Base-by-base conservation (phyloP, 2,113 vertebrate species). In the Zapus hudsonius region DNA sequence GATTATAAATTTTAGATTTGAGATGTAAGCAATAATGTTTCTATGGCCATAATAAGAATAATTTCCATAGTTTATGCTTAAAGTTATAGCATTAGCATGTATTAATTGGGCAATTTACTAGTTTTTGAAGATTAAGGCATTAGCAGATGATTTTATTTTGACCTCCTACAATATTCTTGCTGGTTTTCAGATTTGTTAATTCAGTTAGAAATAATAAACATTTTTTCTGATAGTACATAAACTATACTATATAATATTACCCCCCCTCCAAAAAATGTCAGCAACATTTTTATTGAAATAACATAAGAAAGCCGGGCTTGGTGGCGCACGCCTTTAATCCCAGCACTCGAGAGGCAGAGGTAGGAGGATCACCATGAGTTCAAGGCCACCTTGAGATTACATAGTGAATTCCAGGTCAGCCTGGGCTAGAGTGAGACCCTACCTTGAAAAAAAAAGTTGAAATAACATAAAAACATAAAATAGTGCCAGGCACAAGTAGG, bases 141-240 rank as follows among this genome's bases (percentile, higher is more conserved):
- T 90, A 89, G 36, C n/a, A 89, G 44, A 52, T 93, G n/a, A 9
- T 91, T 95, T 94, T 76, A 93, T 86, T 94, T 92, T 92, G 13
- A 82, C 42, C 66, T 93, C 82, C n/a, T n/a, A 75, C 23, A 80
- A 38, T 70, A 76, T n/a, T 20, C 9, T n/a, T 87, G 20, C 79
- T 38, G 1, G 27, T 67, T 94, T 84, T 94, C 40, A 90, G 16
- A 74, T 92, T 91, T 93, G 36, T 75, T 88, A 89, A 88, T 61
- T 27, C 22, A 95, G 36, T 55, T 92, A 10, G 22, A 84, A 78
- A 47, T 83, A 91, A 75, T 44, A 76, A 47, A 25, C 59, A 38
- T 86, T 92, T 86, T 86, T 91, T 36, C 67, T 93, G 66, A 55
- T 78, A 63, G 38, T 89, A 31, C 82, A 40, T 87, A 83, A 85